A percentile compares a stretch with the other conserved stretches of the same genome.
Evolutionary conservation across 2,888 invertebrate genomes (phyloP).

Genomic region (Drosophila cyrtoloma): DNA sequence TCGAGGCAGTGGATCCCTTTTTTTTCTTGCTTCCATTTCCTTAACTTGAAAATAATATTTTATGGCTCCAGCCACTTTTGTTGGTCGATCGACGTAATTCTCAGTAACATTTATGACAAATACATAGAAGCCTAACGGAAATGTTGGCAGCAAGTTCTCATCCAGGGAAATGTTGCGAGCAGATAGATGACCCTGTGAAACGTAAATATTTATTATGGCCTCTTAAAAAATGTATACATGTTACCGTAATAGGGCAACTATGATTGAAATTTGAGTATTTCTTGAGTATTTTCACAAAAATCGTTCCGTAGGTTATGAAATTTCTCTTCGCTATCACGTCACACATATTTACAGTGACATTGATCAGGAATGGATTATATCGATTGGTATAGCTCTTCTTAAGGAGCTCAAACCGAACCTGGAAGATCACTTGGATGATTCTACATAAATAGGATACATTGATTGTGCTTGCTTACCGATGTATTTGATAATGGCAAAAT

Average conservation of each 20-base stretch:
- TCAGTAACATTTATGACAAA: not conserved
- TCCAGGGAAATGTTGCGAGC: slow-evolving; percentile 22
- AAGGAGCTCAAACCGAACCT: slow-evolving; percentile 25
- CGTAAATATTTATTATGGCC: not conserved
- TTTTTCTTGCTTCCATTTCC: slow-evolving; percentile 5
- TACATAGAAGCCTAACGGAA: slow-evolving; percentile 9
- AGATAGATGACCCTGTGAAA: slow-evolving; percentile 28
- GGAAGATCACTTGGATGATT: not conserved
- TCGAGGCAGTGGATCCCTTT: not conserved
- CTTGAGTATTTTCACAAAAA: not conserved
- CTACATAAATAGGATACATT: too few species aligned
- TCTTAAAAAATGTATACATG: fast-evolving
- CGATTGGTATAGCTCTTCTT: slow-evolving; percentile 52
- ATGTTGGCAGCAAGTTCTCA: not conserved
- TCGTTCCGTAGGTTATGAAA: slow-evolving; percentile 33
- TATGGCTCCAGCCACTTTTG: not conserved
- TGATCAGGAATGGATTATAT: slow-evolving; percentile 53
- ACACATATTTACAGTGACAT: slow-evolving; percentile 46
- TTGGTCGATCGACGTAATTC: not conserved
- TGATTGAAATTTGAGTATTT: slow-evolving; percentile 44
- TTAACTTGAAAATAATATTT: slow-evolving; percentile 12
- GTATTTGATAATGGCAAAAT: slow-evolving; percentile 24
- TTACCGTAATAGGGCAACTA: slow-evolving; percentile 41
- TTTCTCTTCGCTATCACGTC: slow-evolving; percentile 38
- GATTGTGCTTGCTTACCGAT: slow-evolving; percentile 23